phyloP scores from a whole-genome alignment of 2,113 vertebrate genomes.

The Acrocephalus arundinaceus region DNA sequence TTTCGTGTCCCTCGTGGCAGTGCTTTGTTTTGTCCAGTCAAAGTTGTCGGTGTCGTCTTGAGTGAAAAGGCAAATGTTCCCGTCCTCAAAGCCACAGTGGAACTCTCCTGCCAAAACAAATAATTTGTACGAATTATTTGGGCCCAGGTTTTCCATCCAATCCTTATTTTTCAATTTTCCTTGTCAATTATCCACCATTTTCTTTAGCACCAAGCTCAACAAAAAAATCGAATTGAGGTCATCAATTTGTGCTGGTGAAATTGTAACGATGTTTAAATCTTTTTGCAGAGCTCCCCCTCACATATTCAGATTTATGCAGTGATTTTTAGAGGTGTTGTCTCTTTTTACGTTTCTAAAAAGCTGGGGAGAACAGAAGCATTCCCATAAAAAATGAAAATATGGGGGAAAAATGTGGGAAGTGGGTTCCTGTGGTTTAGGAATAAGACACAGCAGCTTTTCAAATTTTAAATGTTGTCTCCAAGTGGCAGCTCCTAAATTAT shows the following conservation, averaged over 20 bases:
- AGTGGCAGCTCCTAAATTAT: not conserved
- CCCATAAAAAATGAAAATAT: not conserved
- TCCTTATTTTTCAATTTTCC: not conserved
- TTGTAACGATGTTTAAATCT: not conserved
- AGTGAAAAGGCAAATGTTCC: conserved; percentile 94
- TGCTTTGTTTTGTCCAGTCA: conserved; percentile 97
- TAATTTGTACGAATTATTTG: not conserved
- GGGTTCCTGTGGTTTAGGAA: not conserved
- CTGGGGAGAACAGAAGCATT: not conserved
- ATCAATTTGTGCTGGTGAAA: not conserved
- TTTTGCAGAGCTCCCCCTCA: not conserved
- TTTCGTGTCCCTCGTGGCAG: conserved; percentile 93
- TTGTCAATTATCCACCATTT: not conserved
- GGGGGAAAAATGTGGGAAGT: fast-evolving
- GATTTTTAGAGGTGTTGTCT: not conserved
- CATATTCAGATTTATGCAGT: fast-evolving
- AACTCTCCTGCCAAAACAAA: conserved; percentile 86
- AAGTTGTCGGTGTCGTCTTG: conserved; percentile 97
- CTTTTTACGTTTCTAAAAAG: not conserved
- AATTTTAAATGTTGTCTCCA: not conserved
- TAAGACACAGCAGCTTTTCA: not conserved
- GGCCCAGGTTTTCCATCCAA: too few species aligned
- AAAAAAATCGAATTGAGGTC: fast-evolving
- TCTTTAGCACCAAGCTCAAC: not conserved
- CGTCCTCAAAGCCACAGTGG: conserved; percentile 96